Evolutionary conservation across 1,140 invertebrate species (phyloP).

Genomic region (Battus philenor): DNA sequence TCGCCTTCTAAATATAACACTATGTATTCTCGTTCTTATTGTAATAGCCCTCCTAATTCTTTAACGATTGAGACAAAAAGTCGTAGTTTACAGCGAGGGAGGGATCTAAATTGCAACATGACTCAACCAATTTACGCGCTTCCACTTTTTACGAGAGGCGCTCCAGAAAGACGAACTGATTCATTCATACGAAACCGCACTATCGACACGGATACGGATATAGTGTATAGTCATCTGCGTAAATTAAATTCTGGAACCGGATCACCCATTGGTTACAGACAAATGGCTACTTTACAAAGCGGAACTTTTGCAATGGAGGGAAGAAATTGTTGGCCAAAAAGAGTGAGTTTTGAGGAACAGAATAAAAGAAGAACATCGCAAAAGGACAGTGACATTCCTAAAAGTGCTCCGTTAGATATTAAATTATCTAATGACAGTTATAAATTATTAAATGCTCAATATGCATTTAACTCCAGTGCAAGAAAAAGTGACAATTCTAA

Average conservation of each 20-base stretch:
- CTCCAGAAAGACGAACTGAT: slow-evolving; percentile 52
- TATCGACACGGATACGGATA: slow-evolving; percentile 28
- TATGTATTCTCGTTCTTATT: slow-evolving; percentile 33
- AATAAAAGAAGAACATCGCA: slow-evolving; percentile 7
- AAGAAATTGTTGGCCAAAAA: slow-evolving; percentile 28
- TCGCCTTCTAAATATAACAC: slow-evolving; percentile 21
- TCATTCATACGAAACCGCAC: slow-evolving; percentile 38
- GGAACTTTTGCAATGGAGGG: slow-evolving; percentile 26
- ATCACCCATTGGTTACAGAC: slow-evolving; percentile 20
- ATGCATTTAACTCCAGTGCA: slow-evolving; percentile 16
- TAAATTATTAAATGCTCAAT: slow-evolving; percentile 13
- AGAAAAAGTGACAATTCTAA: slow-evolving; percentile 18
- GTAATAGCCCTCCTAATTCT: slow-evolving; percentile 47
- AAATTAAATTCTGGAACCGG: slow-evolving; percentile 26
- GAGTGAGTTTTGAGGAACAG: slow-evolving; percentile 48
- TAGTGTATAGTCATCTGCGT: slow-evolving; percentile 46
- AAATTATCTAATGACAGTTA: slow-evolving; percentile 15
- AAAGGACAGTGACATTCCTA: slow-evolving; percentile 13
- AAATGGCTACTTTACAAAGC: slow-evolving; percentile 24
- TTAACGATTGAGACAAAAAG: slow-evolving; percentile 37
- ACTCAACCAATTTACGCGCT: slow-evolving; percentile 32
- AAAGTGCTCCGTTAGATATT: slow-evolving; percentile 6
- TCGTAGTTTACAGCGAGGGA: slow-evolving; percentile 41
- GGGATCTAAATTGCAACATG: slow-evolving; percentile 32
- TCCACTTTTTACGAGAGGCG: slow-evolving; percentile 41